Conservation (phyloP, 2,888 invertebrate species). For the Ecdyonurus torrentis region DNA sequence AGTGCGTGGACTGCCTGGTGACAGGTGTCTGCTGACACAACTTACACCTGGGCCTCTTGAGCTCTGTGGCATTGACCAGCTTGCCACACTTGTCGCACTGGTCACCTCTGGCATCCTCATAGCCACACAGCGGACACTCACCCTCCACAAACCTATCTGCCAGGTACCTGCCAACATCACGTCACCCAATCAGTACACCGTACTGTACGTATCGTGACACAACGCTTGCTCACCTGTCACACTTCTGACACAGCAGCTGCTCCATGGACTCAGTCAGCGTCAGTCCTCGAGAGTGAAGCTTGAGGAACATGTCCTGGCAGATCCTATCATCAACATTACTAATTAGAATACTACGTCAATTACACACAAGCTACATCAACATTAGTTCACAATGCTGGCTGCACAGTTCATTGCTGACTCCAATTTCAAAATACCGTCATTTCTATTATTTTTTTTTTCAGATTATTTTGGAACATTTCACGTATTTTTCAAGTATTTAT, state of each 20-base stretch:
- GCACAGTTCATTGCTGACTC: neutral
- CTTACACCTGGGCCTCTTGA: conserved; percentile 76
- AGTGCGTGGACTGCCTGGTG: conserved; percentile 65
- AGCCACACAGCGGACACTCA: conserved; percentile 82
- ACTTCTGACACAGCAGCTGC: conserved; percentile 78
- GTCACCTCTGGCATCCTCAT: conserved; percentile 90
- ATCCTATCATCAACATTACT: no score
- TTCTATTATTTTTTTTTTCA: no score
- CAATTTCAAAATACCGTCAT: no score
- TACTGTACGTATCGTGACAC: no score
- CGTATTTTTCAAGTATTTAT: no score
- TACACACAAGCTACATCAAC: conserved; percentile 15
- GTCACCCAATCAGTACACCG: neutral
- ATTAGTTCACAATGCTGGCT: neutral
- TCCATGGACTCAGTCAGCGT: conserved; percentile 71
- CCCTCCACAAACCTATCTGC: conserved; percentile 81
- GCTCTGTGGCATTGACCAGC: conserved; percentile 80
- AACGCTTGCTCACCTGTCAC: conserved; percentile 46
- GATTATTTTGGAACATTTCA: no score
- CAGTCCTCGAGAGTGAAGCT: conserved; percentile 65
- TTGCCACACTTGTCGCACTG: conserved; percentile 98
- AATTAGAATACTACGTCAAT: no score
- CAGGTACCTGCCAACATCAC: conserved; percentile 21
- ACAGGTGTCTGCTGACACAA: conserved; percentile 57
- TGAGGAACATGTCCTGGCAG: conserved; percentile 75